Base-by-base conservation (phyloP, 1,140 invertebrate genomes). In the Teleopsis dalmanni region DNA sequence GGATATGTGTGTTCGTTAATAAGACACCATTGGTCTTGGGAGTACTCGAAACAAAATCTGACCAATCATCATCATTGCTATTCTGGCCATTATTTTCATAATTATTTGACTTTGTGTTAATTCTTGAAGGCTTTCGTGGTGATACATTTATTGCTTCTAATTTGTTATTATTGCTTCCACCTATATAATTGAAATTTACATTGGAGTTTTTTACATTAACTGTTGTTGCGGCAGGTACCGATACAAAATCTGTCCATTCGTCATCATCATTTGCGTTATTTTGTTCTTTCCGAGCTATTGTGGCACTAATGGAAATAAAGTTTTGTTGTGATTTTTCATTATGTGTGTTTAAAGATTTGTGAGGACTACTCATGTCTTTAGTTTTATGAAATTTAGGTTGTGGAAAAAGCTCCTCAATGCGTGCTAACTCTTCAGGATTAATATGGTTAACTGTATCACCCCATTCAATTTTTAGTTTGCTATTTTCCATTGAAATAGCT, bases 11-110 rank as follows among this genome's bases (percentile, higher is more conserved):
- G 10, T 50, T 47, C 13, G 36, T 16, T 26, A 31, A 2, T 43
- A 16, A 5, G 45, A 36, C 19, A 48, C 26, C 38, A 34, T 16
- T 0, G 61, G 47, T 35, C 59, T 21, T 10, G 65, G n/a, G 60
- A 7, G 73, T 72, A 57, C 77, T 78, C 22, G 78, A 80, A n/a
- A 81, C 76, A 58, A 81, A 81, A 22, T 79, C 77, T 4, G 77
- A 77, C 77, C 77, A 79, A 44, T 75, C 75, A 47, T 79, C 77
- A 41, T 79, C 77, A 44, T 78, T 43, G 9, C 41, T 43, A 10
- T 43, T 43, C 6, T 18, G 27, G 16, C 31, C 31, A 23, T 4
- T 43, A 14, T 43, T 29, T 13, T 7, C 31, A 19, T 23, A 29
- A 31, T 29, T 43, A 27, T 9, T 43, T 2, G 37, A 21, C 23